Percentiles rank a stretch among this genome's conserved stretches.
Conservation (phyloP, 2,888 invertebrate genomes). For the Pyrgus malvae region DNA sequence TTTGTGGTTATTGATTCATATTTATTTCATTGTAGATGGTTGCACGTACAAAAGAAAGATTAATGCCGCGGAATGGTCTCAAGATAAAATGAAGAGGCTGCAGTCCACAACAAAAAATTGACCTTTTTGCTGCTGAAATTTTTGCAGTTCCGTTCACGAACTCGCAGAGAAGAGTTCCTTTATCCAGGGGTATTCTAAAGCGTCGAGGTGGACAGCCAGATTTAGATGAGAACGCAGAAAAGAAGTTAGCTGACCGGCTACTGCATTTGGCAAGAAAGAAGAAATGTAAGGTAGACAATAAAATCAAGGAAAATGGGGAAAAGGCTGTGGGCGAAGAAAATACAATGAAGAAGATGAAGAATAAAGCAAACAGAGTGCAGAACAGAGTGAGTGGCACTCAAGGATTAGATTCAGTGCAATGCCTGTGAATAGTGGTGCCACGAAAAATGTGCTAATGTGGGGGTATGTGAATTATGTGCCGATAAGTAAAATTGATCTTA, state of each 20-base stretch:
- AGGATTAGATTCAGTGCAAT: conserved; percentile 27
- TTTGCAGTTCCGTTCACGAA: conserved; percentile 23
- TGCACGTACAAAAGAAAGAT: conserved; percentile 29
- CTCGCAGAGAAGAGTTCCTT: conserved; percentile 24
- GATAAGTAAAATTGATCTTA: not conserved
- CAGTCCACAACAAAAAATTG: conserved; percentile 13
- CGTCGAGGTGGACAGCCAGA: conserved; percentile 18
- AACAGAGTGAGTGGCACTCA: no score
- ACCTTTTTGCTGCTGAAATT: conserved; percentile 24
- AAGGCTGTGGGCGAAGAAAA: not conserved
- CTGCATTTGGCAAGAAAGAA: conserved; percentile 2
- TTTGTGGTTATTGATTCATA: not conserved
- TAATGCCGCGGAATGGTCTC: conserved; percentile 20
- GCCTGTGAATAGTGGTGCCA: conserved; percentile 4
- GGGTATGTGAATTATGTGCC: not conserved
- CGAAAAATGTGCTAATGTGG: conserved; percentile 3
- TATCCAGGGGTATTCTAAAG: conserved; percentile 23
- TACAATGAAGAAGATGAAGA: no score
- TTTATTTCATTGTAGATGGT: conserved; percentile 22
- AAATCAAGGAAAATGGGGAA: not conserved
- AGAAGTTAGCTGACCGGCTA: no score
- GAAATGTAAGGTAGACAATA: not conserved
- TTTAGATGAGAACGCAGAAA: conserved; percentile 20
- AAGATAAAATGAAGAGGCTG: not conserved
- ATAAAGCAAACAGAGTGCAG: no score